Evolutionary conservation across 2,888 invertebrate species (phyloP).

Genomic region (Ypsolopha scabrella): DNA sequence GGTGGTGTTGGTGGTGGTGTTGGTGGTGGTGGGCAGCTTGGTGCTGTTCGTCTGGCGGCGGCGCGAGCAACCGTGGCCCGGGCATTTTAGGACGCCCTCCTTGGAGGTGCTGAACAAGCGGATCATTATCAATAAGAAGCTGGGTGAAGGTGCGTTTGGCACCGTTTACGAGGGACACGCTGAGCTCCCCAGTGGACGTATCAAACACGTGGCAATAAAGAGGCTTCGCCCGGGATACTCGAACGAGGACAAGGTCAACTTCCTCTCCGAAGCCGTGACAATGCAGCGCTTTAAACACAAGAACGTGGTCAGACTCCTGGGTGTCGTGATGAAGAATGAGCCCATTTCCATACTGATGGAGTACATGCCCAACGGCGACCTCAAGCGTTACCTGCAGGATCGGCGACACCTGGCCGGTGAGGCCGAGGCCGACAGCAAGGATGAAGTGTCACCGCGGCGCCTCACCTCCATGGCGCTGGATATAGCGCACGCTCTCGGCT

Average conservation of each 20-base stretch:
- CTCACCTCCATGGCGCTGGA: constrained; percentile 91
- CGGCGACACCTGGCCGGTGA: constrained; percentile 82
- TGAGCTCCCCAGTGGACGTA: constrained; percentile 68
- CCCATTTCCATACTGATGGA: constrained; percentile 95
- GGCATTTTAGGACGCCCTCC: constrained; percentile 28
- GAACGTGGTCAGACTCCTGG: constrained; percentile 87
- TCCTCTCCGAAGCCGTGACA: constrained; percentile 91
- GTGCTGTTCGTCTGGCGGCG: constrained; percentile 37
- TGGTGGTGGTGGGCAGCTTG: constrained; percentile 26
- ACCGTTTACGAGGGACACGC: constrained; percentile 94
- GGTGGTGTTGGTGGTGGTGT: constrained; percentile 26
- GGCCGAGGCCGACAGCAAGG: constrained; percentile 72
- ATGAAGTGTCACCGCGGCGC: constrained; percentile 78
- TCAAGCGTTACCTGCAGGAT: constrained; percentile 89
- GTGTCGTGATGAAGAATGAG: constrained; percentile 87
- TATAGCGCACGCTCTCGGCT: constrained; percentile 86
- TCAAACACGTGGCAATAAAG: constrained; percentile 93
- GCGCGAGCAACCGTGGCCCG: constrained; percentile 37
- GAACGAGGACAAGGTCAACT: constrained; percentile 90
- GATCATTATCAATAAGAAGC: constrained; percentile 86
- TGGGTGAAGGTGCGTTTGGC: constrained; percentile 94
- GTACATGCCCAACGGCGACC: constrained; percentile 92
- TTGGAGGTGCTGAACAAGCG: constrained; percentile 85
- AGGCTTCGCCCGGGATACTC: constrained; percentile 86
- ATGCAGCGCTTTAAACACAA: constrained; percentile 95